phyloP scores from a whole-genome alignment of 1,140 invertebrate species.

The Dryas iulia region DNA sequence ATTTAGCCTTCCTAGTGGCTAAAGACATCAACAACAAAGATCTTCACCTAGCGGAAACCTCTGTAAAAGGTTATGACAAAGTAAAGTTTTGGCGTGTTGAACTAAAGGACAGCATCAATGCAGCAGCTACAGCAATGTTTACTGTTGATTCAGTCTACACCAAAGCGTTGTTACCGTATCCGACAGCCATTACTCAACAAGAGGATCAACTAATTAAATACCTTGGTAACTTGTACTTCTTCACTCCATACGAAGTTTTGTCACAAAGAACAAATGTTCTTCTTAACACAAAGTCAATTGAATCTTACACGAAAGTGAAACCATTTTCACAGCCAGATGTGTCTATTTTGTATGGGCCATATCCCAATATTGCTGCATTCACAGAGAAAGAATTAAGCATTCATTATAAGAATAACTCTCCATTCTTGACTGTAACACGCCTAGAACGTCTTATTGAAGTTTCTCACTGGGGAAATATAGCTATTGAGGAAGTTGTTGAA shows the following conservation, averaged over 20 bases:
- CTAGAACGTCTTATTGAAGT: constrained; percentile 95
- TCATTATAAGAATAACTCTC: constrained; percentile 98
- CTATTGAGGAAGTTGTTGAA: constrained; percentile 96
- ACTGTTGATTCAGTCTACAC: constrained; percentile 89
- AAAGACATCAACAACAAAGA: constrained; percentile 84
- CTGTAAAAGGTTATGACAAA: constrained; percentile 78
- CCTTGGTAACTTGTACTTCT: constrained; percentile 91
- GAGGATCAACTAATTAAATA: constrained; percentile 96
- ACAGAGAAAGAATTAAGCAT: constrained; percentile 85
- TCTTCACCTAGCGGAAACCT: constrained; percentile 81
- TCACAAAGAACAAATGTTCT: constrained; percentile 91
- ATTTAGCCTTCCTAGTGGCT: constrained; percentile 88
- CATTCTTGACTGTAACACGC: constrained; percentile 94
- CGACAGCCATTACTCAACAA: constrained; percentile 92
- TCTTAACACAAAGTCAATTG: constrained; percentile 89
- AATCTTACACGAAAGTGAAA: constrained; percentile 93
- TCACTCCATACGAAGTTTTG: constrained; percentile 88
- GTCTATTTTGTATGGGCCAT: constrained; percentile 93
- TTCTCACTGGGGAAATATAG: constrained; percentile 99
- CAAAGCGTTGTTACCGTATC: constrained; percentile 90
- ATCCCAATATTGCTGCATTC: constrained; percentile 84
- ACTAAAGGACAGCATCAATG: constrained; percentile 82
- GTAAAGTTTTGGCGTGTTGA: constrained; percentile 83
- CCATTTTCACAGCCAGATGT: constrained; percentile 90
- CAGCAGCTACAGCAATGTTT: constrained; percentile 82